Evolutionary conservation across 37 sponge, comb jelly and placozoan species (phyloP).

Genomic region (Chondrosia reniformis): DNA sequence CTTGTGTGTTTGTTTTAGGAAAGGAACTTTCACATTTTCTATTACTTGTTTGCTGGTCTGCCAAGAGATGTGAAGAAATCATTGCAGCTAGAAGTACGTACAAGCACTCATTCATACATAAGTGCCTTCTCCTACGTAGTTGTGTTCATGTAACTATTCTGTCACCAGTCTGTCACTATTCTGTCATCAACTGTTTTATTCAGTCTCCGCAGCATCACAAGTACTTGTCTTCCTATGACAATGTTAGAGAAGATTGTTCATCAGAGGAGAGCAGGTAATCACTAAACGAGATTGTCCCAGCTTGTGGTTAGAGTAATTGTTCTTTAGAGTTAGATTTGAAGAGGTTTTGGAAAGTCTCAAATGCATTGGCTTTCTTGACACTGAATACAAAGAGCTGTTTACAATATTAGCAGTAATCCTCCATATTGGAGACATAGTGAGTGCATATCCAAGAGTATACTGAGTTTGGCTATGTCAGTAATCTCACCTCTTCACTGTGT

Average conservation of each 20-base stretch:
- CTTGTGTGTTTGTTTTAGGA: constrained; percentile 29
- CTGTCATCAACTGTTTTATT: too few species aligned
- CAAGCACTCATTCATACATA: constrained; percentile 27
- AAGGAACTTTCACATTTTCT: constrained; percentile 80
- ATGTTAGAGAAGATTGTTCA: constrained; percentile 30
- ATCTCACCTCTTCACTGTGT: not conserved
- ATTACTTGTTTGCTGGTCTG: constrained; percentile 73
- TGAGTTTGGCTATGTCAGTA: not conserved
- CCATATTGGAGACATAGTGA: constrained; percentile 72
- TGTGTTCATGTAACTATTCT: not conserved
- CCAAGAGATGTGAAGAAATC: constrained; percentile 8
- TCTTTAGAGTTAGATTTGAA: constrained; percentile 22
- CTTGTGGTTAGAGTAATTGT: too few species aligned
- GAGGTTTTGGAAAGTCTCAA: constrained; percentile 37
- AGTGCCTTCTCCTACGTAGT: not conserved
- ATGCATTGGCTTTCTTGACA: constrained; percentile 37
- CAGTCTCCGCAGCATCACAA: constrained; percentile 42
- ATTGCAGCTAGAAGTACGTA: constrained; percentile 1
- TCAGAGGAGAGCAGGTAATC: constrained; percentile 51
- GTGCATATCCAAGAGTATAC: constrained; percentile 10
- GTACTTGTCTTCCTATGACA: constrained; percentile 35
- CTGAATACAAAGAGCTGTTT: constrained; percentile 32
- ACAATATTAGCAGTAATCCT: constrained; percentile 47
- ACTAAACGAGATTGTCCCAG: too few species aligned
- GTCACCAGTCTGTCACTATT: not conserved